Percentiles rank a stretch among this genome's conserved stretches.
Evolutionary conservation across 2,888 invertebrate genomes (phyloP).

Genomic region (Amphipoea oculea): DNA sequence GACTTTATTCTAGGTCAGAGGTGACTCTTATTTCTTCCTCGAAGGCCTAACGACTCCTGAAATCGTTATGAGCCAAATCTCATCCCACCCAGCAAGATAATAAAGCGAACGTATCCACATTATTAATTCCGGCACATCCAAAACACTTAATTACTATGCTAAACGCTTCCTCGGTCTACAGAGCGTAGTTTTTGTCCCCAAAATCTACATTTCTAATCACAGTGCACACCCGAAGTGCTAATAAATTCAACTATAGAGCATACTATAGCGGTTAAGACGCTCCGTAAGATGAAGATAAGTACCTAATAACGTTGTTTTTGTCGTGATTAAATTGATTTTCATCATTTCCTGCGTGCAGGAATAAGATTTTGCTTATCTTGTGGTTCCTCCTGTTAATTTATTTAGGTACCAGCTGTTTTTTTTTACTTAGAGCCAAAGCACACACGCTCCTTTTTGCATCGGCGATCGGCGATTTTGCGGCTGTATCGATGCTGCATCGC

Average conservation of each 20-base stretch:
- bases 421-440: no score
- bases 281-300: slow-evolving; percentile 28
- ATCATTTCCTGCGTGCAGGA: neutral
- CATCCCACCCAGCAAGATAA: slow-evolving; percentile 28
- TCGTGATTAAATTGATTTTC: neutral
- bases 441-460: no score
- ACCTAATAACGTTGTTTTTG: neutral
- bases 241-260: slow-evolving; percentile 72
- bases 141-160: slow-evolving; percentile 77
- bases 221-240: slow-evolving; percentile 66
- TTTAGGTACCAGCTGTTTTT: no score
- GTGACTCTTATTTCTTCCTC: no score
- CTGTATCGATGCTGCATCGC: no score
- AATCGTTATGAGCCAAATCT: slow-evolving; percentile 10
- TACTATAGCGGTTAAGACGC: slow-evolving; percentile 46
- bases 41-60: neutral
- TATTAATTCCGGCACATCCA: slow-evolving; percentile 53
- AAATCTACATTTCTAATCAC: slow-evolving; percentile 79
- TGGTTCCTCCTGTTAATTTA: neutral
- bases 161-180: slow-evolving; percentile 67
- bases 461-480: no score
- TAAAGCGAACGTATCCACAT: slow-evolving; percentile 49
- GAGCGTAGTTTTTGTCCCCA: slow-evolving; percentile 75
- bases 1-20: no score
- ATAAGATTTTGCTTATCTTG: neutral